Evolutionary conservation across 2,888 invertebrate genomes (phyloP), one percentile per base, ranked within the genome.

Genomic region (Diarsia brunnea): DNA sequence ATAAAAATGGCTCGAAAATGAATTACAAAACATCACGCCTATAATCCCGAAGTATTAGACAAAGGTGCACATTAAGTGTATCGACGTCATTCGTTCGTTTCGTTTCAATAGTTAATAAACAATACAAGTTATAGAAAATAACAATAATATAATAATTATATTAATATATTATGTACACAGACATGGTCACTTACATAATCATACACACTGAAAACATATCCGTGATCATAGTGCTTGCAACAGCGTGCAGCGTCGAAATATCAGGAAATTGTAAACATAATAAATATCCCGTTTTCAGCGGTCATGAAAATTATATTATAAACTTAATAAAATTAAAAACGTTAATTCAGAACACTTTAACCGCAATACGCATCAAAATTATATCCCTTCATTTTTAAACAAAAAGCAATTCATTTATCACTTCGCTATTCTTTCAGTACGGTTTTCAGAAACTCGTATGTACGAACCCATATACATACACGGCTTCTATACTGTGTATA

Each of bases 401-500:
- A 76, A 38, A 38, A 38, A 69, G 55, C 58, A 49, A 69, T 66
- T n/a, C 51, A 65, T 68, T 78, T 53, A 70, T 68, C 69, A 63
- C 45, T 43, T 74, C 65, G 47, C 82, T 79, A 79, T 58, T 75
- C 74, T 83, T 81, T 82, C 75, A 74, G 69, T 11, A 72, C 12
- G n/a, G 43, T 75, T 81, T 75, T 71, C 60, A 47, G 68, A 70
- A 65, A 68, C 61, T 24, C 61, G 16, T 55, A 24, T 7, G 66
- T 45, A 67, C 47, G 21, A 16, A 60, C 12, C 16, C 31, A 10
- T 69, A 51, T 61, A 45, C 27, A 55, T 72, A 73, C 67, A 80
- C 60, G 65, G 69, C 61, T 71, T 77, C 74, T 78, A 69, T 84
- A 75, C 81, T 71, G 27, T 81, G 77, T 71, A n/a, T 84, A 76